Evolutionary conservation across 2,797 vertebrate species (phyloP), one percentile per base, ranked within the genome.

Genomic region (Remorina albescens): DNA sequence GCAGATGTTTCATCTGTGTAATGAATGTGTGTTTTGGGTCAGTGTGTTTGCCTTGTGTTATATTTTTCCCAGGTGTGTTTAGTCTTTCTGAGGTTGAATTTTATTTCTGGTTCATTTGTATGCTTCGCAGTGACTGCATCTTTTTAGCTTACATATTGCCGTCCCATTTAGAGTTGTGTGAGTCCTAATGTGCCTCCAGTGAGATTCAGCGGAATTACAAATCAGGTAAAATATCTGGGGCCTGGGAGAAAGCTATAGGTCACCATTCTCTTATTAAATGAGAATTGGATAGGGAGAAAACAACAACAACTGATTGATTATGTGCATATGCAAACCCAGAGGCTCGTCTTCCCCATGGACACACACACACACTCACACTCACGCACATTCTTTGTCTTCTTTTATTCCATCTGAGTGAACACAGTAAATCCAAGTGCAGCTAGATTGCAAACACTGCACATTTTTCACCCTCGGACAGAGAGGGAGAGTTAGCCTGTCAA

Each of bases 361-460:
- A 78, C 53, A 72, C 64, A 36, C 39, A 61, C 12, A 56, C 62
- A 60, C 74, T 59, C 62, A 71, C 7, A 6, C 39, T 63, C 67
- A 44, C 78, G 56, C 84, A 66, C 68, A 0, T 55, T 69, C 51
- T 64, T 74, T 50, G 83, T 78, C 77, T 83, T 84, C 85, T 90
- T 91, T 93, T 91, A 91, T 91, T 92, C 90, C 91, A 71, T 90
- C 84, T 89, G 90, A 93, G 86, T 87, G 92, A 92, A 90, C 91
- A 88, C 91, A 84, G 86, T 94, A 93, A 94, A 94, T 93, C 90
- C 92, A 80, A 85, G 86, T 65, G 90, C 77, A 55, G 83, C 82
- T 74, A 89, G 90, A 93, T 91, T 92, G 91, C 92, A 80, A 74
- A 82, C 90, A 25, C 88, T 78, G 93, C 92, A 94, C 90, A 91